Evolutionary conservation across 2,797 vertebrate genomes (phyloP).

Genomic region (Trematomus bernacchii): DNA sequence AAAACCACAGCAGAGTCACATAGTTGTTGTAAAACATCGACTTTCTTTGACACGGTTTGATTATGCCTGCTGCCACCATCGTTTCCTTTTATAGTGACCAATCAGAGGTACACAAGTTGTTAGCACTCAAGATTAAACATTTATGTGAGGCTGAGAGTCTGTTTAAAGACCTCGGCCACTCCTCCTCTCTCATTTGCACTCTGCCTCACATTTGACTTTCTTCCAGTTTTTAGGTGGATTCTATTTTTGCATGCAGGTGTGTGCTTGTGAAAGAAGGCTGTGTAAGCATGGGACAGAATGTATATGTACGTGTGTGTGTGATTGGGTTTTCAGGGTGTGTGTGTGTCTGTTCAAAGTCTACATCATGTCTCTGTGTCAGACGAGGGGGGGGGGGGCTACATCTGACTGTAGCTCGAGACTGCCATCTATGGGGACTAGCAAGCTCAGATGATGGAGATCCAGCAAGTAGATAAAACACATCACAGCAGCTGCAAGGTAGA

Average conservation of each 20-base stretch:
- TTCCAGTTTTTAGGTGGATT: slow-evolving; percentile 56
- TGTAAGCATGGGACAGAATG: slow-evolving; percentile 43
- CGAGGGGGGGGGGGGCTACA: neutral
- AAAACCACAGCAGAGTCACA: slow-evolving; percentile 20
- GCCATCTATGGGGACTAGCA: slow-evolving; percentile 76
- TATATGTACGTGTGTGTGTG: slow-evolving; percentile 10
- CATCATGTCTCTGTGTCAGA: slow-evolving; percentile 38
- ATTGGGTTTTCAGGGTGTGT: slow-evolving; percentile 4
- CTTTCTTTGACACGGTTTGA: slow-evolving; percentile 35
- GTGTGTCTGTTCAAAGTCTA: slow-evolving; percentile 41
- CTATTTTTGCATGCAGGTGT: slow-evolving; percentile 74
- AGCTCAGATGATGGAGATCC: slow-evolving; percentile 44
- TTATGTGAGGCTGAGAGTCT: slow-evolving; percentile 41
- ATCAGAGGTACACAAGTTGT: slow-evolving; percentile 38
- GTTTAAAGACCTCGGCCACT: slow-evolving; percentile 30
- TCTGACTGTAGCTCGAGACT: slow-evolving; percentile 68
- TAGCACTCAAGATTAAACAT: slow-evolving; percentile 55
- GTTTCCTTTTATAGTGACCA: slow-evolving; percentile 47
- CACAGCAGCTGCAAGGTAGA: neutral
- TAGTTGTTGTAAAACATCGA: slow-evolving; percentile 24
- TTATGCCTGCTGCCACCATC: slow-evolving; percentile 15
- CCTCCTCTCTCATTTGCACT: slow-evolving; percentile 36
- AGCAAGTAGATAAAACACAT: slow-evolving; percentile 4
- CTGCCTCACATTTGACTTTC: slow-evolving; percentile 51
- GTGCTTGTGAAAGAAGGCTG: slow-evolving; percentile 40